Conservation (phyloP, 2,113 vertebrate species). For the Hipposideros armiger region DNA sequence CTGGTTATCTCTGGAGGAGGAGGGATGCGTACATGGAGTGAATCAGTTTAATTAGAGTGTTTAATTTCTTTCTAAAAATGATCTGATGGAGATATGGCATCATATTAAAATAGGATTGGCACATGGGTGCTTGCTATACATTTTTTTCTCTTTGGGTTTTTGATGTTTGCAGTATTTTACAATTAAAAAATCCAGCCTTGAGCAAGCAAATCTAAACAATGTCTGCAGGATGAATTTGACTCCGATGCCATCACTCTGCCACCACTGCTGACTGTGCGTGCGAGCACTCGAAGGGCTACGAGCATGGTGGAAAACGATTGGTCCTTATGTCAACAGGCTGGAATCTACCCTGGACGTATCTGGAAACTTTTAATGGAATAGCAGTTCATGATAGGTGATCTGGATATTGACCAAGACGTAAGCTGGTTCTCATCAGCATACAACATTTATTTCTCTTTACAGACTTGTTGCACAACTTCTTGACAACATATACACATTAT, state of each 20-base stretch:
- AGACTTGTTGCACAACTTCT: conserved; percentile 32
- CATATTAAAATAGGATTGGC: not conserved
- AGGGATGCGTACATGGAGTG: not conserved
- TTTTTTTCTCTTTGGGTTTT: not conserved
- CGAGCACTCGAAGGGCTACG: not conserved
- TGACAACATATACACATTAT: not conserved
- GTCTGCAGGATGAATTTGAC: not conserved
- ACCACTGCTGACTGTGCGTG: conserved; percentile 4
- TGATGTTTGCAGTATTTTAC: conserved; percentile 36
- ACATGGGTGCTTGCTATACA: not conserved
- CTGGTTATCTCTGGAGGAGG: not conserved
- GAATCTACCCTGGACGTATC: conserved; percentile 21
- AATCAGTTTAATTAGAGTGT: not conserved
- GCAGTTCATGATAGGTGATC: conserved; percentile 24
- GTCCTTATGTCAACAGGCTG: conserved; percentile 35
- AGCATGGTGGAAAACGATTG: not conserved
- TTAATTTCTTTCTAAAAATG: conserved; percentile 29
- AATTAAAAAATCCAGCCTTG: not conserved
- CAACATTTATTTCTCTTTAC: conserved; percentile 33
- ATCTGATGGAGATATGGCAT: not conserved
- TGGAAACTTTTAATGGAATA: conserved; percentile 30
- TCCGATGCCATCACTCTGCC: not conserved
- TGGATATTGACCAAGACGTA: conserved; percentile 48
- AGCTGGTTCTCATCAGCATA: conserved; percentile 55
- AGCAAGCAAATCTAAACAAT: not conserved